A percentile compares a stretch with the other conserved stretches of the same genome.
Evolutionary conservation across 2,113 vertebrate species (phyloP).

Genomic region (Ceuthmochares aereus): DNA sequence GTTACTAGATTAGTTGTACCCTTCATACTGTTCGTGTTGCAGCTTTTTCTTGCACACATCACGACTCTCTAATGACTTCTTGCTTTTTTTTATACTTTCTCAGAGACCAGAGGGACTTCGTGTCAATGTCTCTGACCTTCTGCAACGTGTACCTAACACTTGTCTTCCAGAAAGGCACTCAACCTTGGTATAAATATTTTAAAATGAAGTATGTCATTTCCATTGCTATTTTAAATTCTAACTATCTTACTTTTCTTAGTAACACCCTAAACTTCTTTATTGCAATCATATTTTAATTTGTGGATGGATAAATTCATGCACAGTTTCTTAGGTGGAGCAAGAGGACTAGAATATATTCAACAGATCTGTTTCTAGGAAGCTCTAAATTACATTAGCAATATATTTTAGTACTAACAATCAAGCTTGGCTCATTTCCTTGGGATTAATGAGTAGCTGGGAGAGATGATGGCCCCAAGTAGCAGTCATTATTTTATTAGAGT

Average conservation of each 20-base stretch:
- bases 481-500: constrained; percentile 74
- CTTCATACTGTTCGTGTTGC: background rate
- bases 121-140: background rate
- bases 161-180: background rate
- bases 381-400: constrained; percentile 63
- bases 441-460: constrained; percentile 72
- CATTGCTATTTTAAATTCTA: background rate
- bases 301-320: background rate
- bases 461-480: constrained; percentile 65
- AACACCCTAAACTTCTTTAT: background rate
- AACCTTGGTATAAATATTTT: background rate
- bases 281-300: background rate
- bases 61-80: background rate
- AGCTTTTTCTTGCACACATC: background rate
- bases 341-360: background rate
- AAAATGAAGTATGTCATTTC: background rate
- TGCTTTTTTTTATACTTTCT: background rate
- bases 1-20: background rate
- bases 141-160: fast-evolving
- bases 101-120: background rate
- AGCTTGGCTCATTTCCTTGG: constrained; percentile 62
- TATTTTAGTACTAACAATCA: constrained; percentile 62
- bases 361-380: constrained; percentile 44
- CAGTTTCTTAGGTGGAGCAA: background rate
- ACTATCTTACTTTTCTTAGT: background rate